Evolutionary conservation across 2,113 vertebrate species (phyloP).

Genomic region (Neomonachus schauinslandi): DNA sequence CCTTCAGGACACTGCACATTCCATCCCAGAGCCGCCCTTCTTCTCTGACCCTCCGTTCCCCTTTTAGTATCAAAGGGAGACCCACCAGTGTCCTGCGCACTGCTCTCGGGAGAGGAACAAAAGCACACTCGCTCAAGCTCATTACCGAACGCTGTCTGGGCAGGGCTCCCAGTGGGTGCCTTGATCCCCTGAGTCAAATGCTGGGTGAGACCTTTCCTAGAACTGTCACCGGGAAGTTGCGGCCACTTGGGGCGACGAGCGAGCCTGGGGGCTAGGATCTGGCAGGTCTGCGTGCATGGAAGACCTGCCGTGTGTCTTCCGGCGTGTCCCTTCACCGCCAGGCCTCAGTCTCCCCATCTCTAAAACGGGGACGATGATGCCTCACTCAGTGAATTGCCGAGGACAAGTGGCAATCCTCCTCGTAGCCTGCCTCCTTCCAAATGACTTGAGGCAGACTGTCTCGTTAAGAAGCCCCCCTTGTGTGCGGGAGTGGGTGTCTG

Average conservation of each 20-base stretch:
- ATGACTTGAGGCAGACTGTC: background rate
- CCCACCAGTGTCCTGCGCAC: background rate
- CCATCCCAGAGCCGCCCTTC: background rate
- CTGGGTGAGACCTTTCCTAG: background rate
- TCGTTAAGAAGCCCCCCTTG: background rate
- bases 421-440: background rate
- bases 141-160: accelerated
- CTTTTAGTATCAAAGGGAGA: background rate
- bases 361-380: accelerated
- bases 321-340: accelerated
- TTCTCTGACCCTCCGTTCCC: background rate
- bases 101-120: accelerated
- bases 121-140: accelerated
- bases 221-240: accelerated
- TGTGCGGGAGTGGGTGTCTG: background rate
- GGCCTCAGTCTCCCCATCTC: background rate
- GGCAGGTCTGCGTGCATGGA: accelerated
- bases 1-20: background rate
- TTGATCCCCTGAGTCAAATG: background rate
- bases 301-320: background rate
- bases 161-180: accelerated
- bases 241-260: accelerated
- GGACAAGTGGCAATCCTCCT: accelerated
- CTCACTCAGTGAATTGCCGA: background rate
- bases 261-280: background rate